These are phyloP conservation scores for Megaptera novaeangliae DNA, from an alignment of 2,113 vertebrate species.

Conservation along the genomic window DNA sequence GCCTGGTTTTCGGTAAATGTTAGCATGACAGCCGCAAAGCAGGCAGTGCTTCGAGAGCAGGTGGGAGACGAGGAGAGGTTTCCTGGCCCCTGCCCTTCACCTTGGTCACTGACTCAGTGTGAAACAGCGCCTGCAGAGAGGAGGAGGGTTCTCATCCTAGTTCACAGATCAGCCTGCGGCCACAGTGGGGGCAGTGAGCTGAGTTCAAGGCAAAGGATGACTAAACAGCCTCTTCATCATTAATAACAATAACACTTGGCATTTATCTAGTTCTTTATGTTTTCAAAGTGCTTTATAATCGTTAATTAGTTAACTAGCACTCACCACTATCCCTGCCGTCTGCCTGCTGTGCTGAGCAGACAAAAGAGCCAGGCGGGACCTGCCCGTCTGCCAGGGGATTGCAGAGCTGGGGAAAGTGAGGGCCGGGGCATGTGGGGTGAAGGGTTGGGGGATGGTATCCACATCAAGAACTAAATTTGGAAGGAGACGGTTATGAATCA, in stretches of 20 bases:
- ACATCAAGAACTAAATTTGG: not conserved
- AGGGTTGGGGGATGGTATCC: not conserved
- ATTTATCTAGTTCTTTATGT: conserved; percentile 70
- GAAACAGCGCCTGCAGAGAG: conserved; percentile 67
- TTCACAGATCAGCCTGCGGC: conserved; percentile 60
- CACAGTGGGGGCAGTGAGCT: conserved; percentile 48
- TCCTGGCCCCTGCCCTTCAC: conserved; percentile 70
- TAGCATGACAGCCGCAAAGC: conserved; percentile 44
- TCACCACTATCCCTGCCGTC: conserved; percentile 18
- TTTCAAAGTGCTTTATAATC: conserved; percentile 70
- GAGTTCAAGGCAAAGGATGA: conserved; percentile 65
- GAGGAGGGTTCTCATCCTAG: conserved; percentile 54
- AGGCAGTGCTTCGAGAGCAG: conserved; percentile 64
- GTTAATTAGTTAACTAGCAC: conserved; percentile 69
- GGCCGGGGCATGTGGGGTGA: not conserved
- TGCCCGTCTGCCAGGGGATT: not conserved
- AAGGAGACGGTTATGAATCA: not conserved
- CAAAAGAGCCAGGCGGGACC: conserved; percentile 7
- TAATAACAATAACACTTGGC: conserved; percentile 68
- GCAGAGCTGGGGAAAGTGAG: conserved; percentile 37
- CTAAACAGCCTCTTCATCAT: conserved; percentile 64
- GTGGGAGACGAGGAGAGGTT: conserved; percentile 72
- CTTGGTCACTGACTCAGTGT: conserved; percentile 75
- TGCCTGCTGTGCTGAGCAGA: conserved; percentile 58
- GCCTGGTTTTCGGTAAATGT: conserved; percentile 65